Evolutionary conservation across 2,797 vertebrate genomes (phyloP), one percentile per base, ranked within the genome.

Genomic region (Leptodactylus fallax): DNA sequence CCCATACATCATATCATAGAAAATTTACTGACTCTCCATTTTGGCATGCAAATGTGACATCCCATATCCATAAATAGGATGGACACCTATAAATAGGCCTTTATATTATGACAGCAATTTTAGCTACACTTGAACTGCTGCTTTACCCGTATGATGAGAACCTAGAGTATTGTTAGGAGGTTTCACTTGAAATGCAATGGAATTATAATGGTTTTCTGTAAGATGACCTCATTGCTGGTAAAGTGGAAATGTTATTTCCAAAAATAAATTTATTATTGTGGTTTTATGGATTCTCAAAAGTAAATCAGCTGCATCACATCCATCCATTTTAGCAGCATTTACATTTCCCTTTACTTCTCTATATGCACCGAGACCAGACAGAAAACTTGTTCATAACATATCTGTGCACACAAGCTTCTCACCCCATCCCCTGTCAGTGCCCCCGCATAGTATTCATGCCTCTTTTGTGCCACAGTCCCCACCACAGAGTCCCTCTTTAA

Each of bases 121-220:
- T 49, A 76, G 45, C 47, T 1, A n/a, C 47, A 76, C 6, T 21
- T 76, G 49, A 49, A 49, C 72, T 49, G 45, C 71, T 19, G 21
- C 71, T 49, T 74, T 45, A 61, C 17, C 19, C 10, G 11, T 80
- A 61, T 80, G 16, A 27, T 21, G 17, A 11, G 17, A 80, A 63
- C 25, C 12, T 47, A 45, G 58, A 47, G 14, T n/a, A 63, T 63
- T 21, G 60, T 45, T 61, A 45, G 47, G 79, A 80, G 58, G 6
- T 61, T 80, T n/a, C 56, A 60, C 7, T 6, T 12, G 78, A 4
- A 60, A 79, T 60, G 55, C 27, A 27, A 58, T 60, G 78, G 5
- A 17, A 58, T 23, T 27, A 36, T 9, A 60, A 79, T 79, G 55
- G 5, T 60, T 80, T 80, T 60, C 58, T 80, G 56, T 21, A 80